Conservation (phyloP, 2,888 invertebrate genomes). For the Dryobotodes eremita region DNA sequence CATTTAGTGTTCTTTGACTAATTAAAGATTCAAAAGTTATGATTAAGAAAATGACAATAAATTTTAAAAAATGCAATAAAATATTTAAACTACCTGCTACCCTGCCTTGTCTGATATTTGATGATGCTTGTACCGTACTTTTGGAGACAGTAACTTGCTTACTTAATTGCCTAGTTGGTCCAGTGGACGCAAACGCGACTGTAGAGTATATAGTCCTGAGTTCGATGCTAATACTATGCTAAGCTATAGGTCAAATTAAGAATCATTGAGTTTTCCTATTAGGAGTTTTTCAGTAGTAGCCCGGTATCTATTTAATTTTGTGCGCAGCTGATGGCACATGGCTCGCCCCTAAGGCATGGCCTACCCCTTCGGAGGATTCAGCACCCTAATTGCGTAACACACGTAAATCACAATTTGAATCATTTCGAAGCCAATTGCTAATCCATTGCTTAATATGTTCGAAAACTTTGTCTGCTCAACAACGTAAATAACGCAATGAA, state of each 20-base stretch:
- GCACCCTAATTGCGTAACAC: too few species aligned
- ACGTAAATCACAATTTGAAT: too few species aligned
- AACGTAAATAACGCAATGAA: too few species aligned
- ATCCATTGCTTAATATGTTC: too few species aligned
- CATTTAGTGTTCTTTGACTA: constrained; percentile 11
- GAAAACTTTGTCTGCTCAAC: too few species aligned
- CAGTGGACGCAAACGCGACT: not conserved
- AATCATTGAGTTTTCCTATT: not conserved
- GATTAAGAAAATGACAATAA: not conserved
- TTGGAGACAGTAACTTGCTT: too few species aligned
- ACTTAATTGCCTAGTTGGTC: not conserved
- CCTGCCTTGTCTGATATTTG: not conserved
- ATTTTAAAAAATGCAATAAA: too few species aligned
- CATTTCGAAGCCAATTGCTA: too few species aligned
- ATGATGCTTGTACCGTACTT: not conserved
- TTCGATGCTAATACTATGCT: not conserved
- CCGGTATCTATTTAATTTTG: not conserved
- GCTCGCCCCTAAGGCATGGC: not conserved
- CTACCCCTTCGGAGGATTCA: too few species aligned
- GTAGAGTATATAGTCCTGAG: too few species aligned
- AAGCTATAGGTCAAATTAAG: not conserved
- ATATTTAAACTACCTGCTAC: not conserved
- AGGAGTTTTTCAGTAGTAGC: not conserved
- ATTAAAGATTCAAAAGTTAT: not conserved
- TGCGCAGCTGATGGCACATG: not conserved